Evolutionary conservation across 2,888 invertebrate species (phyloP).

Genomic region (Geotrupes spiniger): DNA sequence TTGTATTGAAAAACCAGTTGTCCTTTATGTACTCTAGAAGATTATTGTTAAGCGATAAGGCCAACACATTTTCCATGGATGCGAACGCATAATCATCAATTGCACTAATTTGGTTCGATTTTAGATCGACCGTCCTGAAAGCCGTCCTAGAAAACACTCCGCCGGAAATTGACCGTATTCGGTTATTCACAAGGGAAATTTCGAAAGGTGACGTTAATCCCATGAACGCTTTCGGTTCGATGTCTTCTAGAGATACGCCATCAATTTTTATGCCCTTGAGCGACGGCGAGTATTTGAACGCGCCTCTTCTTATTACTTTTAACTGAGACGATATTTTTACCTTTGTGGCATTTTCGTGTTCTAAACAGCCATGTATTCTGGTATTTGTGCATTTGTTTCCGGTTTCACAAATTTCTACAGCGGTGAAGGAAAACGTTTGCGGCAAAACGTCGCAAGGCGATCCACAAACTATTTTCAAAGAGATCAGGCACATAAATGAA

Average conservation of each 20-base stretch:
- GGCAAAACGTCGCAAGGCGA: no score
- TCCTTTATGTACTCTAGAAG: neutral
- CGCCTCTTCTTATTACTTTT: slow-evolving; percentile 2
- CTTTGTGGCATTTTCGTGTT: slow-evolving; percentile 2
- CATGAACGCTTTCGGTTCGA: slow-evolving; percentile 7
- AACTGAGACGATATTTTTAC: slow-evolving; percentile 1
- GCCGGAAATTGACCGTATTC: neutral
- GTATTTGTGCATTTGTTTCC: no score
- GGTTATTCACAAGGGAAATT: slow-evolving; percentile 7
- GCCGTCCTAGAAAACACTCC: slow-evolving; percentile 1
- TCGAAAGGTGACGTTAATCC: slow-evolving; percentile 5
- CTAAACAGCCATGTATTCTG: slow-evolving; percentile 6
- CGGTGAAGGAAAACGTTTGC: no score
- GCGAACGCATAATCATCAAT: slow-evolving; percentile 9
- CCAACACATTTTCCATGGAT: neutral
- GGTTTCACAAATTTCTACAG: no score
- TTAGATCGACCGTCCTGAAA: slow-evolving; percentile 2
- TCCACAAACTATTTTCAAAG: no score
- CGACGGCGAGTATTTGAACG: slow-evolving; percentile 8
- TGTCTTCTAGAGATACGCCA: neutral
- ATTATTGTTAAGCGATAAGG: slow-evolving; percentile 3
- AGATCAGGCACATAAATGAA: no score
- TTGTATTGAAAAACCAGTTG: slow-evolving; percentile 6
- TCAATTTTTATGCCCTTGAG: slow-evolving; percentile 1
- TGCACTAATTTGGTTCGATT: slow-evolving; percentile 1